Base-by-base conservation (phyloP, 1,140 invertebrate genomes). In the Caligus rogercresseyi region DNA sequence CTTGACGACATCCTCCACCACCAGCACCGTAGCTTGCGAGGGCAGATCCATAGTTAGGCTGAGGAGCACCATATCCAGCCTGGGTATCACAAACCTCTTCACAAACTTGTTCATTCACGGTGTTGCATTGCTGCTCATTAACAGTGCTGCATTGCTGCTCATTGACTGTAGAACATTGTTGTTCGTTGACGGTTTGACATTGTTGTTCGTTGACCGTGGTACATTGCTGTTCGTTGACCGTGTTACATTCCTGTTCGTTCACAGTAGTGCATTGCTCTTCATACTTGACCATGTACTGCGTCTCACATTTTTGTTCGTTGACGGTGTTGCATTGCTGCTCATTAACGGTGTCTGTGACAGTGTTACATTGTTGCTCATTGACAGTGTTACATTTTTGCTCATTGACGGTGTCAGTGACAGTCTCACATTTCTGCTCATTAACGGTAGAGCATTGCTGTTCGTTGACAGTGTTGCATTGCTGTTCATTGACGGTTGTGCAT, bases 241-340 rank as follows among this genome's bases (percentile, higher is more conserved):
- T 61, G 23, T 61, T 51, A 43, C 58, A 61, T 18, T 51, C 52
- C 21, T 61, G 58, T 24, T 57, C 55, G 16, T 61, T 51, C 11
- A 61, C 58, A 61, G 58, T 61, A 31, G 18, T 15, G 23, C 58
- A 61, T 61, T 61, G 58, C 58, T 61, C 58, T 31, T 61, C 58
- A 43, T 61, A 61, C 16, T 61, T 18, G 58, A 31, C 52, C 58
- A 61, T 61, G 58, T 61, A 62, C 25, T 62, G 24, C 15, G 19
- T 61, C n/a, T 61, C 58, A 31, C 58, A 61, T 21, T 61, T 25
- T 43, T 61, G 23, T 31, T 61, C 58, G 16, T 61, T 43, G 26
- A 61, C 58, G 26, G 58, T 61, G 25, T 23, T 43, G 58, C 58
- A 61, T 31, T 53, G 23, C 26, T 61, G 58, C 26, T 61, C 58